Conservation (phyloP, 2,888 invertebrate genomes). For the Hemistola chrysoprasaria region DNA sequence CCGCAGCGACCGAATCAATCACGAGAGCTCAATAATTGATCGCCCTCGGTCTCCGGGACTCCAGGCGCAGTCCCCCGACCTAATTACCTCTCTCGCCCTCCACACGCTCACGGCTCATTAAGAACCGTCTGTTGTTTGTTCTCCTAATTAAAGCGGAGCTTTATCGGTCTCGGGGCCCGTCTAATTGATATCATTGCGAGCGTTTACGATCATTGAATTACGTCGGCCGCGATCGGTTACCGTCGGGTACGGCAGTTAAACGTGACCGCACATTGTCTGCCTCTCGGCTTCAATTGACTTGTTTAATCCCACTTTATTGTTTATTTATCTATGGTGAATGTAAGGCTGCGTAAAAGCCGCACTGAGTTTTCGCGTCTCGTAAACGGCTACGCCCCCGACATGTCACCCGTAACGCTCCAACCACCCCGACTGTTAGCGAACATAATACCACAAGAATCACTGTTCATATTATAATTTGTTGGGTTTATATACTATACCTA, state of each 20-base stretch:
- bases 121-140: slow-evolving; percentile 80
- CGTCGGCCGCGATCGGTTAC: slow-evolving; percentile 70
- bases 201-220: slow-evolving; percentile 81
- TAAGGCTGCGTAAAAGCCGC: slow-evolving; percentile 9
- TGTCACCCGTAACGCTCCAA: too few species aligned
- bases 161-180: slow-evolving; percentile 74
- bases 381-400: slow-evolving; percentile 42
- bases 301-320: slow-evolving; percentile 76
- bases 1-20: slow-evolving; percentile 64
- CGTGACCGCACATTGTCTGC: slow-evolving; percentile 77
- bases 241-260: slow-evolving; percentile 70
- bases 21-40: slow-evolving; percentile 73
- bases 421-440: too few species aligned
- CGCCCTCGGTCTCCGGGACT: slow-evolving; percentile 47
- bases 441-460: too few species aligned
- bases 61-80: slow-evolving; percentile 53
- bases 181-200: slow-evolving; percentile 81
- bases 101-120: slow-evolving; percentile 78
- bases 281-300: slow-evolving; percentile 71
- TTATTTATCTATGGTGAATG: slow-evolving; percentile 63
- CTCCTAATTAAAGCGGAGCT: slow-evolving; percentile 81
- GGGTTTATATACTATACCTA: too few species aligned
- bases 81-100: slow-evolving; percentile 75
- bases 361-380: slow-evolving; percentile 11
- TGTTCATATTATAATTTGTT: too few species aligned